Conservation (phyloP, 2,888 invertebrate species). For the Agrochola macilenta region DNA sequence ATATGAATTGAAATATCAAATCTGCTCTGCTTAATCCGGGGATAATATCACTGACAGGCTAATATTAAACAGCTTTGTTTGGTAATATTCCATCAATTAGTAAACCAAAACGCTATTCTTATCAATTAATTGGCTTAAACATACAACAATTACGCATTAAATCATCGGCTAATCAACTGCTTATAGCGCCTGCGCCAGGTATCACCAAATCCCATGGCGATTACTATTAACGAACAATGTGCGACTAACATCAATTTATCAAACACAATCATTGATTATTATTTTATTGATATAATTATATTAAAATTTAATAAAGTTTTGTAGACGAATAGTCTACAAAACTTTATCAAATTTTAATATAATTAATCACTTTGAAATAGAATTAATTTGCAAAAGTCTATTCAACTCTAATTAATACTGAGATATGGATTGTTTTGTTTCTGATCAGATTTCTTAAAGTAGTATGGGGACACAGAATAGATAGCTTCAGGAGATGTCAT, state of each 20-base stretch:
- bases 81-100: constrained; percentile 23
- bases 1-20: neutral
- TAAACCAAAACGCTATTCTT: neutral
- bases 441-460: neutral
- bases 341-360: no score
- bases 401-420: constrained; percentile 29
- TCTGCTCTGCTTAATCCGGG: neutral
- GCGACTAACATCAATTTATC: constrained; percentile 30
- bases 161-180: constrained; percentile 32
- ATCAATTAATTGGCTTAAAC: constrained; percentile 25
- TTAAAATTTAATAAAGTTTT: no score
- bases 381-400: constrained; percentile 23
- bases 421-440: constrained; percentile 30
- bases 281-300: constrained; percentile 53
- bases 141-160: constrained; percentile 20
- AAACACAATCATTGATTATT: neutral
- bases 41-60: no score
- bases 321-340: no score
- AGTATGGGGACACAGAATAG: neutral
- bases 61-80: constrained; percentile 1
- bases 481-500: neutral
- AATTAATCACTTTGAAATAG: constrained; percentile 42
- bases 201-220: constrained; percentile 1
- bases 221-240: constrained; percentile 10
- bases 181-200: neutral